Evolutionary conservation across 2,888 invertebrate species (phyloP).

Genomic region (Teleiodes luculella): DNA sequence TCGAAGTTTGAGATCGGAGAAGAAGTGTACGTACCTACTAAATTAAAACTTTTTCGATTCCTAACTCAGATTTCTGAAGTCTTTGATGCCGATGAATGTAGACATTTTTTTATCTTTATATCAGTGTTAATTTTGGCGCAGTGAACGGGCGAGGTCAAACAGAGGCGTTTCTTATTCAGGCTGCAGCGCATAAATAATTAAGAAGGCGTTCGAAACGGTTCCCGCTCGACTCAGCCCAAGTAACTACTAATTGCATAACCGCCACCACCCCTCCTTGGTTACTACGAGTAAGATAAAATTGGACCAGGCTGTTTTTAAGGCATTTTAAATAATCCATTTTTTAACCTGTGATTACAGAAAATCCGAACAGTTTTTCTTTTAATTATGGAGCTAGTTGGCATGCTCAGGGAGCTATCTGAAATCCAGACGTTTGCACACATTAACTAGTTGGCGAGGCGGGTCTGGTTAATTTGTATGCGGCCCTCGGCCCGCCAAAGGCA

Average conservation of each 20-base stretch:
- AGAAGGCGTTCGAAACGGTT: constrained; percentile 58
- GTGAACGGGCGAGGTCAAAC: constrained; percentile 30
- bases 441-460: constrained; percentile 60
- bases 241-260: constrained; percentile 58
- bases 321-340: too few species aligned
- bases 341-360: background rate
- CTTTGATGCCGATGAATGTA: background rate
- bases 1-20: constrained; percentile 5
- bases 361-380: background rate
- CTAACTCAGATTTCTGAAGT: constrained; percentile 2
- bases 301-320: too few species aligned
- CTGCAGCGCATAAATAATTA: constrained; percentile 70
- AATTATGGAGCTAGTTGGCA: constrained; percentile 22
- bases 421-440: constrained; percentile 58
- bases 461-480: constrained; percentile 68
- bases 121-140: constrained; percentile 54
- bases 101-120: background rate
- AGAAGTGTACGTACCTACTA: constrained; percentile 2
- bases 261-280: constrained; percentile 33
- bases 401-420: constrained; percentile 43
- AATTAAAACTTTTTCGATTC: constrained; percentile 10
- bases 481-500: constrained; percentile 52
- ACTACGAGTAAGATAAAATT: too few species aligned
- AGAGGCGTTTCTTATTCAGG: constrained; percentile 53
- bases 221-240: constrained; percentile 40